phyloP scores from a whole-genome alignment of 2,113 vertebrate genomes.

The Amblyornis subalaris region DNA sequence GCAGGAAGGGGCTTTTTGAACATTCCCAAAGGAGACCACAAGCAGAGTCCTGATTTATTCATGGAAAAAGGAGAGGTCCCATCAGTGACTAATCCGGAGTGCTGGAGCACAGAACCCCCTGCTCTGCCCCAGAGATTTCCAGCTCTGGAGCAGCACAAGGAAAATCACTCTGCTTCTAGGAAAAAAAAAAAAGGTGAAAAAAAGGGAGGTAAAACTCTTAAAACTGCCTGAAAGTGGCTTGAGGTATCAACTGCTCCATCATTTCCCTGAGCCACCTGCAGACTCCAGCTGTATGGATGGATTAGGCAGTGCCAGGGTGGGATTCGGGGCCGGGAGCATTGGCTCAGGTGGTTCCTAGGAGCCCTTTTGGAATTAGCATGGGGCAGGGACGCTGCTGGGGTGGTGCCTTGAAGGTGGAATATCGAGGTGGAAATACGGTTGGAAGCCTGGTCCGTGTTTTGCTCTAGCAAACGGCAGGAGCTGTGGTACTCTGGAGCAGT shows the following conservation, averaged over 20 bases:
- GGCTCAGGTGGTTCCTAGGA: neutral
- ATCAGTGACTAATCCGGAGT: neutral
- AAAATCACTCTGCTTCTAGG: neutral
- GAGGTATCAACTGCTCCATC: neutral
- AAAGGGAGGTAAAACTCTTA: neutral
- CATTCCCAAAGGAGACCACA: neutral
- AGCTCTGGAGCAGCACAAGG: neutral
- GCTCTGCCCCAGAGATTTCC: neutral
- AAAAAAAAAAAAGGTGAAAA: neutral
- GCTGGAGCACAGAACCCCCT: neutral
- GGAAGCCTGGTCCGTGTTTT: neutral
- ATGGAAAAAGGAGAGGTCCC: neutral
- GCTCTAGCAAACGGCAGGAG: neutral
- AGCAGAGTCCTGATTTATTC: neutral
- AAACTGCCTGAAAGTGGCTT: neutral
- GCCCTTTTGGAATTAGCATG: neutral
- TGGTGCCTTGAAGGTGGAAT: neutral
- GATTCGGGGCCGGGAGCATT: neutral
- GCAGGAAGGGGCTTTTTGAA: neutral
- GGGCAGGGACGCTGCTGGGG: neutral
- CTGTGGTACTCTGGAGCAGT: neutral
- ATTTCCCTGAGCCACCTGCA: neutral
- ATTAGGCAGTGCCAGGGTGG: neutral
- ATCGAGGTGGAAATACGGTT: neutral
- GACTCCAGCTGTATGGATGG: neutral